A percentile compares a stretch with the other conserved stretches of the same genome.
Conservation (phyloP, 1,140 invertebrate genomes). For the Heliconius melpomene region DNA sequence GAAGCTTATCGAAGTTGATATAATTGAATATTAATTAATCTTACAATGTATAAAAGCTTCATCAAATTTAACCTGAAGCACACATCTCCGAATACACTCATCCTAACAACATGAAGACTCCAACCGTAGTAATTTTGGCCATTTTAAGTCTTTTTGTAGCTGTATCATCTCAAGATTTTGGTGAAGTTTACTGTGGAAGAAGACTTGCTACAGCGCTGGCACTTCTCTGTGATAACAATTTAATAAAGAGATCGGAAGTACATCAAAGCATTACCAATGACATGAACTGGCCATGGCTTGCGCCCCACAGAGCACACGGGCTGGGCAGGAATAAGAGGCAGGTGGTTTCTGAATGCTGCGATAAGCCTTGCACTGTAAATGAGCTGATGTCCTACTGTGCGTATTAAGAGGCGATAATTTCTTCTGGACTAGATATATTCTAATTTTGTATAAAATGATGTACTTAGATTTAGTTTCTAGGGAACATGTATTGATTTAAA, state of each 20-base stretch:
- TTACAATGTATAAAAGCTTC: conserved; percentile 17
- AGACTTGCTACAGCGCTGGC: conserved; percentile 23
- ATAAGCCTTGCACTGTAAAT: conserved; percentile 44
- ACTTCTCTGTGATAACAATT: conserved; percentile 28
- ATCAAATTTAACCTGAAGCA: neutral
- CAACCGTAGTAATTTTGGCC: neutral
- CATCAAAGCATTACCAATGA: neutral
- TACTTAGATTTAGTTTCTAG: no score
- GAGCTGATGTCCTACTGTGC: conserved; percentile 47
- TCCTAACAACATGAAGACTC: conserved; percentile 29
- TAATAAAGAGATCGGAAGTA: conserved; percentile 31
- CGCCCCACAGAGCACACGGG: conserved; percentile 30
- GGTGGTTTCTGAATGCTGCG: conserved; percentile 48
- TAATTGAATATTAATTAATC: conserved; percentile 27
- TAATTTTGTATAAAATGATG: no score
- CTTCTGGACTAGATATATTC: no score
- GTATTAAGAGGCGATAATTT: conserved; percentile 12
- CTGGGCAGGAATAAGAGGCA: conserved; percentile 43
- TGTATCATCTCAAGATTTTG: conserved; percentile 19
- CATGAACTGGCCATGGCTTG: conserved; percentile 37
- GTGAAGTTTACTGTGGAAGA: conserved; percentile 38
- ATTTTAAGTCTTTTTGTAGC: neutral
- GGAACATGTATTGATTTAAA: no score
- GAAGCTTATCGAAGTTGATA: neutral
- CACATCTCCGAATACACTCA: neutral